These are phyloP conservation scores for Gopherus flavomarginatus DNA, from an alignment of 2,113 vertebrate genomes.

Conservation along the genomic window DNA sequence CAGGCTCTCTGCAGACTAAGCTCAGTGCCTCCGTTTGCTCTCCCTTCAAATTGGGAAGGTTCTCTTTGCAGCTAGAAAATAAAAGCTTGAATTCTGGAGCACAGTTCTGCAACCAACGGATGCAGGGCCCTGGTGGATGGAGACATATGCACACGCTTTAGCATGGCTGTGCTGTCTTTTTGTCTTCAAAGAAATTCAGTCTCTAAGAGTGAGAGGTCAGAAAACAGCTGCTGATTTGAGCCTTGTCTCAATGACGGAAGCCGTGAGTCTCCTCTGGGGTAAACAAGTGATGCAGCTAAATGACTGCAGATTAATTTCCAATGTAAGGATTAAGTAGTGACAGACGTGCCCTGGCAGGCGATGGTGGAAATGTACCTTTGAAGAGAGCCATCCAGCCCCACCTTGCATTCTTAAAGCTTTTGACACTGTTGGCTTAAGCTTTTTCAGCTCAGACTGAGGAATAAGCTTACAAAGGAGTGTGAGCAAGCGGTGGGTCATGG, in stretches of 20 bases:
- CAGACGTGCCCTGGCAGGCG: background rate
- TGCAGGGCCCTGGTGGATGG: background rate
- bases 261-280: background rate
- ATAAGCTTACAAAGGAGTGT: background rate
- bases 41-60: background rate
- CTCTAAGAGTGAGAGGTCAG: background rate
- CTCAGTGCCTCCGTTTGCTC: background rate
- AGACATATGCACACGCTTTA: background rate
- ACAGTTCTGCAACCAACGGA: background rate
- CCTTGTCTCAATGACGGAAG: background rate
- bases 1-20: background rate
- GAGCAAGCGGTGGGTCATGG: background rate
- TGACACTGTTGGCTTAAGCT: background rate
- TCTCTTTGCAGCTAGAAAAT: background rate
- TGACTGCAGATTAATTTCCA: background rate
- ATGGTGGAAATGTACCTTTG: background rate
- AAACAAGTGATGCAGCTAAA: background rate
- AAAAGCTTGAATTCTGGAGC: background rate
- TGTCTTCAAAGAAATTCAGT: accelerated
- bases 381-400: background rate
- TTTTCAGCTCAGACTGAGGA: background rate
- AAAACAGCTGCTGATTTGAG: background rate
- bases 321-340: background rate
- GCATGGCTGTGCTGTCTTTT: background rate
- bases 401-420: background rate